Evolutionary conservation across 2,113 vertebrate genomes (phyloP), one percentile per base, ranked within the genome.

Genomic region (Oncorhynchus kisutch): DNA sequence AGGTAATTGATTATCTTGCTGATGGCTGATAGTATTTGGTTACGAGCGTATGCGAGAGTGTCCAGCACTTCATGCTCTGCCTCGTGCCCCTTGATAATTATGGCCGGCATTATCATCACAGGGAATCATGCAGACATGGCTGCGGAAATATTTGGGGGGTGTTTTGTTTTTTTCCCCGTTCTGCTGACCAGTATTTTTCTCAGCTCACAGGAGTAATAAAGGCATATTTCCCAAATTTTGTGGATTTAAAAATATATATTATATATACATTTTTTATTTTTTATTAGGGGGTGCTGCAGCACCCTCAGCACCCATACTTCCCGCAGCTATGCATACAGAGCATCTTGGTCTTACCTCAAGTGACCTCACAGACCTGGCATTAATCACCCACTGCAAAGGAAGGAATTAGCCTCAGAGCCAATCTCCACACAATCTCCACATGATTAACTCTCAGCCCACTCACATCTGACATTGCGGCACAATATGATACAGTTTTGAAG

Each of bases 351-450:
- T 92, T 93, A 93, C 93, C 92, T 86, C 80, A 82, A 70, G 31
- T 87, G 89, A 92, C 91, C 91, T 91, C 84, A 65, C 87, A 80
- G 85, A 84, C 83, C 80, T 81, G 82, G 77, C 91, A 93, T 92
- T 92, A 93, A 93, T 93, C 91, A 93, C 87, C 84, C 78, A 86
- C 74, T 81, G 87, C 87, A 90, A 90, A 88, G 81, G 81, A 77
- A 87, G 89, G 92, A 92, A 92, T 92, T 88, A 92, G 89, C 87
- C 88, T 88, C 84, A 76, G 75, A 88, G 82, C 88, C 49, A 91
- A 93, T 92, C 89, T 78, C 75, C 77, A 78, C 84, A 84, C 86
- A 84, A 92, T 92, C 91, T 90, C 84, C 31, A 80, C 86, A 85
- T 90, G 90, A 93, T 88, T 91, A 93, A 90, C 89, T 88, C 88